Percentiles rank a stretch among this genome's conserved stretches.
Evolutionary conservation across 2,888 invertebrate species (phyloP).

Genomic region (Griposia aprilina): DNA sequence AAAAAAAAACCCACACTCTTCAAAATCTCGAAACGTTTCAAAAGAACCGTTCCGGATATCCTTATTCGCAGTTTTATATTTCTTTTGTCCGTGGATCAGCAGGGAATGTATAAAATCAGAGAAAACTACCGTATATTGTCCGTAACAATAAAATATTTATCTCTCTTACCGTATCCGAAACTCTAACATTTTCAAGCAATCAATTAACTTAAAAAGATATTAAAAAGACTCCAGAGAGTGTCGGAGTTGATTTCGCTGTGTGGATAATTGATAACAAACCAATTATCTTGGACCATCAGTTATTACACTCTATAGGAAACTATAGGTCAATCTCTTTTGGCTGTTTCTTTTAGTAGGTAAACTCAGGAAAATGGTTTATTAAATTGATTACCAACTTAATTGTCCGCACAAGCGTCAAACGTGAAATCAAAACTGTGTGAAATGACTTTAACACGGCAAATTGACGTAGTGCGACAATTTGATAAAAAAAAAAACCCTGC

Average conservation of each 20-base stretch:
- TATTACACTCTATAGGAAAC: too few relatives aligned
- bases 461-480: too few relatives aligned
- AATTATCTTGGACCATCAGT: neutral
- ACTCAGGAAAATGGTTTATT: neutral
- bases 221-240: conserved; percentile 35
- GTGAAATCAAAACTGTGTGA: too few relatives aligned
- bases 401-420: too few relatives aligned
- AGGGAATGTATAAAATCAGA: conserved; percentile 13
- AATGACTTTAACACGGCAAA: too few relatives aligned
- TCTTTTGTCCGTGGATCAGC: conserved; percentile 24
- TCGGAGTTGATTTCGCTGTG: neutral
- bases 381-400: neutral
- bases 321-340: neutral
- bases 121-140: neutral
- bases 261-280: conserved; percentile 13
- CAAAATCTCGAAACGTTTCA: conserved; percentile 20
- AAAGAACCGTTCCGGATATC: conserved; percentile 9
- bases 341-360: neutral
- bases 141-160: conserved; percentile 37
- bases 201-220: conserved; percentile 60
- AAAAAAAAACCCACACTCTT: conserved; percentile 7
- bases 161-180: neutral
- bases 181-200: conserved; percentile 27
- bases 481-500: too few relatives aligned
- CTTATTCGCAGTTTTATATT: neutral